These are phyloP conservation scores for Ara ararauna DNA, from an alignment of 2,797 vertebrate species.

Conservation along the genomic window DNA sequence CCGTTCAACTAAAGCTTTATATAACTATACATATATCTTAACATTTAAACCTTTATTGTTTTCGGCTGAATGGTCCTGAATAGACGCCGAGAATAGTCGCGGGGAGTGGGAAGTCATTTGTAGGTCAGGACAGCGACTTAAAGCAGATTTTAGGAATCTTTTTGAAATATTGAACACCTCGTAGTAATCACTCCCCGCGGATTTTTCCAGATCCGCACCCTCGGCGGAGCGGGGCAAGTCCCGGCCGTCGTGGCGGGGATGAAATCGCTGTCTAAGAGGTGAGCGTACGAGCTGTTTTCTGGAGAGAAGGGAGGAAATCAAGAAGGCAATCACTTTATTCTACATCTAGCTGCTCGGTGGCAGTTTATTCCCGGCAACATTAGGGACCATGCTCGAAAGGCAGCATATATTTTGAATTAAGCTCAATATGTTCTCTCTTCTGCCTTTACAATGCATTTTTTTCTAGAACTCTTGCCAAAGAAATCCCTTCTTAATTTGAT, in stretches of 20 bases:
- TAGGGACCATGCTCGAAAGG: neutral
- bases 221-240: neutral
- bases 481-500: constrained; percentile 42
- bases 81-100: constrained; percentile 45
- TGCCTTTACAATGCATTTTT: neutral
- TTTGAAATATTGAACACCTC: constrained; percentile 52
- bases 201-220: neutral
- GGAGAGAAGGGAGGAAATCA: neutral
- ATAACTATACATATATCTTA: neutral
- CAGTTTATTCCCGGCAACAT: neutral
- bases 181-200: neutral
- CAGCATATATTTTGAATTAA: constrained; percentile 59
- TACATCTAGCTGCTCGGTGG: neutral
- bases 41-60: constrained; percentile 23
- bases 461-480: constrained; percentile 6
- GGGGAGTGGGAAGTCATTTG: constrained; percentile 79
- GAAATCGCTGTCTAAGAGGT: neutral
- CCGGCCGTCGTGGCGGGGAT: neutral
- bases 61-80: constrained; percentile 64
- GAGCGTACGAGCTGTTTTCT: neutral
- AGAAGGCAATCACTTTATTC: neutral
- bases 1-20: neutral
- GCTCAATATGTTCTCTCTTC: constrained; percentile 40
- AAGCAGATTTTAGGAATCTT: constrained; percentile 58
- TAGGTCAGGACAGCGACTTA: constrained; percentile 73